Evolutionary conservation across 35 echinoderm and acorn worm genomes (phyloP).

Genomic region (Diadema setosum): DNA sequence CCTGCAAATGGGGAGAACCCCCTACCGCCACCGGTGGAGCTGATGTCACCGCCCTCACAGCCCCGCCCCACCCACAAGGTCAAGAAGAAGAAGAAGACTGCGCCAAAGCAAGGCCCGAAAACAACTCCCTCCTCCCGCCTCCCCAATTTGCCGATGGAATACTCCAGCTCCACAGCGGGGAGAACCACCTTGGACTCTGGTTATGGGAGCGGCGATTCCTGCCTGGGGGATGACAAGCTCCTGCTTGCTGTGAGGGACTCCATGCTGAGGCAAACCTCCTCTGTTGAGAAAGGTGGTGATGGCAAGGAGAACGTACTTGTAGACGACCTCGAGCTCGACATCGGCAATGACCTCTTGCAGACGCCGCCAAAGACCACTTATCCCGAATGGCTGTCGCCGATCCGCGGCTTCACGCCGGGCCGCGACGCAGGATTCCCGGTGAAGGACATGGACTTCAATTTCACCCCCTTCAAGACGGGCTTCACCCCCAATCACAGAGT

Average conservation of each 20-base stretch:
- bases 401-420: slow-evolving; percentile 28
- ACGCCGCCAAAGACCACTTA: not conserved
- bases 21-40: too few relatives aligned
- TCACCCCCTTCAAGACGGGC: slow-evolving; percentile 42
- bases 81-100: not conserved
- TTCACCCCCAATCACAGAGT: slow-evolving; percentile 25
- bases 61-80: not conserved
- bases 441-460: slow-evolving; percentile 10
- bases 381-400: slow-evolving; percentile 42
- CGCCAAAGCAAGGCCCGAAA: not conserved
- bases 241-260: not conserved
- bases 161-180: not conserved
- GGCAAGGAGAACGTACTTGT: not conserved
- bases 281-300: not conserved
- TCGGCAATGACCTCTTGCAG: not conserved
- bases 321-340: not conserved
- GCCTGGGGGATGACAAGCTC: not conserved
- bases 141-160: not conserved
- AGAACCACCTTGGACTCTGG: not conserved
- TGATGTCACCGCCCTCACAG: not conserved
- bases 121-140: not conserved
- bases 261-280: not conserved
- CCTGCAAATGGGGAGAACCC: not conserved
- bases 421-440: slow-evolving; percentile 5
- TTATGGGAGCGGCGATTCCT: not conserved